Percentiles rank a stretch among this genome's conserved stretches.
Conservation (phyloP, 2,888 invertebrate genomes). For the Lithophane leautieri region DNA sequence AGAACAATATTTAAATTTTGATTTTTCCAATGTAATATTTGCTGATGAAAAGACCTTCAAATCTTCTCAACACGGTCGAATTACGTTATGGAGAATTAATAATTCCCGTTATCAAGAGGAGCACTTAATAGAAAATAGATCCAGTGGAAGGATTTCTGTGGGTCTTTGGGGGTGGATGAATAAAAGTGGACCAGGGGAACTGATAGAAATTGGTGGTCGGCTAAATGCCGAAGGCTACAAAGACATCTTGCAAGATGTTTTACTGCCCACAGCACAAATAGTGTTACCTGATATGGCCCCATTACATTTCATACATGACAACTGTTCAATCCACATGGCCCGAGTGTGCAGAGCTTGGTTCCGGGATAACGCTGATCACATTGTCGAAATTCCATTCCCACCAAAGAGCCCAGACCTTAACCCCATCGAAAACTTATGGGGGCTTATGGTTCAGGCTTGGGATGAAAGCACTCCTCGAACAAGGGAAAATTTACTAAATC, state of each 20-base stretch:
- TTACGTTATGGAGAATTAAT: conserved; percentile 21
- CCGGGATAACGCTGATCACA: conserved; percentile 15
- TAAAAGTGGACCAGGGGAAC: conserved; percentile 59
- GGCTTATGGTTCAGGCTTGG: conserved; percentile 48
- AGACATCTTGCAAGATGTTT: conserved; percentile 30
- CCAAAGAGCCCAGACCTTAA: no score
- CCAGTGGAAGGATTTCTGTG: conserved; percentile 58
- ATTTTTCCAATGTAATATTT: conserved; percentile 47
- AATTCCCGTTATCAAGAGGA: conserved; percentile 29
- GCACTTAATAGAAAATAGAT: conserved; percentile 45
- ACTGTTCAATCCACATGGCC: conserved; percentile 23
- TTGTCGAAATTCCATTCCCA: conserved; percentile 25
- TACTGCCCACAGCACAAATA: conserved; percentile 22
- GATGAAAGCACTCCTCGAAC: conserved; percentile 23
- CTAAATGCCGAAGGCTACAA: conserved; percentile 40
- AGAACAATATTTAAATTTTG: conserved; percentile 38
- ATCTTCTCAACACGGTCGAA: conserved; percentile 30
- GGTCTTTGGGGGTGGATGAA: conserved; percentile 67
- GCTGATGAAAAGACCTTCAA: conserved; percentile 46
- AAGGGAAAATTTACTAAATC: conserved; percentile 17
- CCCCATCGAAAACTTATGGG: conserved; percentile 56
- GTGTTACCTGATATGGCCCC: conserved; percentile 23
- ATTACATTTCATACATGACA: conserved; percentile 32
- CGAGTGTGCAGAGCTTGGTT: conserved; percentile 20
- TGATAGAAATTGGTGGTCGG: conserved; percentile 21